These are phyloP conservation scores for Xenopus laevis DNA, from an alignment of 2,113 vertebrate genomes.

Conservation along the genomic window DNA sequence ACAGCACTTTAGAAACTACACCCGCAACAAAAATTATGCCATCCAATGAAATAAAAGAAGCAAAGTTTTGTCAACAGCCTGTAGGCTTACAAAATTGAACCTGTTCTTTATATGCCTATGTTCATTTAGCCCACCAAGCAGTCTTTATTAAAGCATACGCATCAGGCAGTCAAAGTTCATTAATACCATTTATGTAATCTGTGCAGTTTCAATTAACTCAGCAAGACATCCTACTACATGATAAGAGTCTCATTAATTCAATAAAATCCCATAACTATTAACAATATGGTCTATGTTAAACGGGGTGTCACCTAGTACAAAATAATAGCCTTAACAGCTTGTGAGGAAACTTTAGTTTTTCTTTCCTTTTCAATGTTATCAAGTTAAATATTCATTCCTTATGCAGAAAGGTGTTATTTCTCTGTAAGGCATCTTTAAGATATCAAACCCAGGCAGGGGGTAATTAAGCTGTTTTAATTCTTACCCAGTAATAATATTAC, in stretches of 20 bases:
- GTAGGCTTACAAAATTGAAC: constrained; percentile 78
- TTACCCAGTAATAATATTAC: constrained; percentile 54
- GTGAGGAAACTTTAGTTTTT: constrained; percentile 65
- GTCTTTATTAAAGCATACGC: constrained; percentile 80
- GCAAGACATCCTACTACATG: constrained; percentile 80
- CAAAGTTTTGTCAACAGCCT: constrained; percentile 73
- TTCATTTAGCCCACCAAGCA: constrained; percentile 82
- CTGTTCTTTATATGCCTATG: constrained; percentile 79
- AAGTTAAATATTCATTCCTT: constrained; percentile 65
- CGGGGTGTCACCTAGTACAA: constrained; percentile 80
- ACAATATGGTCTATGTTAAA: constrained; percentile 84
- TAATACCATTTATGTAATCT: constrained; percentile 87
- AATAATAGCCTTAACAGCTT: constrained; percentile 84
- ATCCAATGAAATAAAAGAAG: constrained; percentile 60
- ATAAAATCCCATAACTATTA: constrained; percentile 85
- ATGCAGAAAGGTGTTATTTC: constrained; percentile 62
- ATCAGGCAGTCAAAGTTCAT: constrained; percentile 83
- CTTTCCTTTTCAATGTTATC: constrained; percentile 62
- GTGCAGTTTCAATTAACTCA: constrained; percentile 82
- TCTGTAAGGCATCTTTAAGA: constrained; percentile 58
- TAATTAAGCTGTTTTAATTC: constrained; percentile 61
- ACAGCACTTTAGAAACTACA: constrained; percentile 22
- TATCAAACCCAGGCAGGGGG: constrained; percentile 58
- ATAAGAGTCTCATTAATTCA: constrained; percentile 85
- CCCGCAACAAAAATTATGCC: constrained; percentile 44